phyloP scores from a whole-genome alignment of 2,888 invertebrate species.

The Rhingia campestris region DNA sequence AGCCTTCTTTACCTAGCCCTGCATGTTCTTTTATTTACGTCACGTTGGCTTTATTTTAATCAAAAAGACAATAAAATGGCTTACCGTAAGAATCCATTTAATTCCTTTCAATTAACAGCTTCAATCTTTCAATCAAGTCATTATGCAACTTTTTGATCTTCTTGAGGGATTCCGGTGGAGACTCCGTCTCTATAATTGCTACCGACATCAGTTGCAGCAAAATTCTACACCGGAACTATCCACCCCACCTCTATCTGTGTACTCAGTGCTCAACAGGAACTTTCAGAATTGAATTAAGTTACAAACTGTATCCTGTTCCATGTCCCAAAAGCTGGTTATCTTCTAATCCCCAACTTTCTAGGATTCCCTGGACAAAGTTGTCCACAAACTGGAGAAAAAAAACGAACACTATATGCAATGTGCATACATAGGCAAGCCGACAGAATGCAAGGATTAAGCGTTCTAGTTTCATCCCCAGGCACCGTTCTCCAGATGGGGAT shows the following conservation, averaged over 20 bases:
- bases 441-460: not conserved
- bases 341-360: conserved; percentile 28
- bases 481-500: not conserved
- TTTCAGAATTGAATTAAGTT: conserved; percentile 3
- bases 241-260: not conserved
- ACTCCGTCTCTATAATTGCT: conserved; percentile 2
- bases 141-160: not conserved
- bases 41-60: no score
- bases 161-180: not conserved
- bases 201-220: not conserved
- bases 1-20: no score
- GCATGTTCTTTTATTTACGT: no score
- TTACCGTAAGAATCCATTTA: no score
- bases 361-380: conserved; percentile 1
- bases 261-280: not conserved
- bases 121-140: not conserved
- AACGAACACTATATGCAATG: not conserved
- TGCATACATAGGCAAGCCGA: not conserved
- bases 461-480: not conserved
- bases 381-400: not conserved
- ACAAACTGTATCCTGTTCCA: not conserved
- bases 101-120: no score
- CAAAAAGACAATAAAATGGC: no score
- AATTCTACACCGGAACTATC: not conserved
- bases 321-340: conserved; percentile 8